A percentile compares a stretch with the other conserved stretches of the same genome.
Conservation (phyloP, 2,113 vertebrate genomes). For the Polypterus senegalus region DNA sequence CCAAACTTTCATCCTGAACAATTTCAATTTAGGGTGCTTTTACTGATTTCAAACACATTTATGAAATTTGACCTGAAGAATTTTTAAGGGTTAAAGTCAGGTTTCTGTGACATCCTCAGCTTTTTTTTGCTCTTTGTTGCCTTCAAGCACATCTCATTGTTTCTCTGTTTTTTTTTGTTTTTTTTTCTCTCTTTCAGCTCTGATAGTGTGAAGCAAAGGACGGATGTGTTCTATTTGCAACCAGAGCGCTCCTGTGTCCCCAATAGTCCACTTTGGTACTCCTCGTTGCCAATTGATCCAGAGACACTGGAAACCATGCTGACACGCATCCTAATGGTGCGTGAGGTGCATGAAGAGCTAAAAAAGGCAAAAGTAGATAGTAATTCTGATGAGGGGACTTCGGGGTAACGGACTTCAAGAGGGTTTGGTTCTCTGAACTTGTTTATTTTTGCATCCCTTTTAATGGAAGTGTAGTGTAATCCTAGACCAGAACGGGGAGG, state of each 20-base stretch:
- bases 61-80: not conserved
- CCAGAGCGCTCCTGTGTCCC: conserved; percentile 90
- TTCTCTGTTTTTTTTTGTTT: too few species aligned
- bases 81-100: not conserved
- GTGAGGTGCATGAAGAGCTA: conserved; percentile 75
- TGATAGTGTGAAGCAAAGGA: conserved; percentile 86
- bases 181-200: conserved; percentile 48
- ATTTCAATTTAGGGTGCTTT: too few species aligned
- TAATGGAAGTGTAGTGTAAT: too few species aligned
- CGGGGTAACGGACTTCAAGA: too few species aligned
- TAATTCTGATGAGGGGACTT: too few species aligned
- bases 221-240: conserved; percentile 86
- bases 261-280: conserved; percentile 94
- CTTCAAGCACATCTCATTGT: too few species aligned
- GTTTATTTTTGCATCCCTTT: too few species aligned
- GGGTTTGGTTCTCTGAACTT: too few species aligned
- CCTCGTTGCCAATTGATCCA: conserved; percentile 72
- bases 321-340: conserved; percentile 78
- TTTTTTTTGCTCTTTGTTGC: too few species aligned
- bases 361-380: conserved; percentile 58
- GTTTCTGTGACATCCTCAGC: not conserved
- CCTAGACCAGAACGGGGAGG: too few species aligned
- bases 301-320: conserved; percentile 87
- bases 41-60: not conserved
- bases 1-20: too few species aligned